These are phyloP conservation scores for Accipiter cooperii DNA, from an alignment of 2,113 vertebrate genomes.

Conservation along the genomic window DNA sequence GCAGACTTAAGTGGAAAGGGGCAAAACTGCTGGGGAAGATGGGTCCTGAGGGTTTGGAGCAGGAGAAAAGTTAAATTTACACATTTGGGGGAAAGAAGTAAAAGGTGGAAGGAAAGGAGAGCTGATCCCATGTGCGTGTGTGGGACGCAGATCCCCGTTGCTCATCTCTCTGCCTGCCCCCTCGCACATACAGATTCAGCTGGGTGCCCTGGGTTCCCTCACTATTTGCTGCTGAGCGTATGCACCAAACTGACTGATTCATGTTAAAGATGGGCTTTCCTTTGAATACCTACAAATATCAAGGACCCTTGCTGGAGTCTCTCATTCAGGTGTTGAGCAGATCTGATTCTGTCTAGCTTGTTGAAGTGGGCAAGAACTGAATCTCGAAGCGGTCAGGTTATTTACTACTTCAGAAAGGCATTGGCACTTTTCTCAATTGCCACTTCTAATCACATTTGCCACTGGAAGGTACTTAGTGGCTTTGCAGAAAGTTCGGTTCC, in stretches of 20 bases:
- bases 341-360: not conserved
- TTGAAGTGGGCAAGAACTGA: not conserved
- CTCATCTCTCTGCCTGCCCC: not conserved
- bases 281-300: not conserved
- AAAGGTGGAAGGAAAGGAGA: not conserved
- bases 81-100: not conserved
- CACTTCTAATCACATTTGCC: not conserved
- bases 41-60: not conserved
- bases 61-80: not conserved
- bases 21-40: not conserved
- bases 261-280: not conserved
- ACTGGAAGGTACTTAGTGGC: not conserved
- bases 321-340: not conserved
- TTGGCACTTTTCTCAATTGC: not conserved
- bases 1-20: not conserved
- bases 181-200: not conserved
- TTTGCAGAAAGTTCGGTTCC: not conserved
- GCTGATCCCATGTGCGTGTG: fast-evolving
- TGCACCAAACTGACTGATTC: not conserved
- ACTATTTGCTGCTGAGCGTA: not conserved
- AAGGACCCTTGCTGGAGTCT: not conserved
- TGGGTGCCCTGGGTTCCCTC: not conserved
- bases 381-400: not conserved
- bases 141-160: not conserved
- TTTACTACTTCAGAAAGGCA: not conserved